Base-by-base conservation (phyloP, 2,888 invertebrate genomes). In the Drosophila diplacantha region DNA sequence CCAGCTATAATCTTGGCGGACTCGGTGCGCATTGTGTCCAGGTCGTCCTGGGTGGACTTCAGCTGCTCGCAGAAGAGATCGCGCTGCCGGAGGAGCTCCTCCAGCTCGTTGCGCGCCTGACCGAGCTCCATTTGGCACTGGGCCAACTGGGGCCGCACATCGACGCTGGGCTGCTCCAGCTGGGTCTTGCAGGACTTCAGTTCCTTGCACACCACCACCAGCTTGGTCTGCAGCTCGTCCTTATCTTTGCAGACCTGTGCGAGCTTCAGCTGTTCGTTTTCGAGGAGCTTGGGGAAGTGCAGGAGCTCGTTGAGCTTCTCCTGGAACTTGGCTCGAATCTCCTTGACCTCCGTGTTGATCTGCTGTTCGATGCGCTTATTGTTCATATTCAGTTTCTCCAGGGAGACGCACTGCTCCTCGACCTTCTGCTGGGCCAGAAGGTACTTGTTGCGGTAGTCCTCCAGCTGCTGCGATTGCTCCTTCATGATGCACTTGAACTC, bases 371-470 rank as follows among this genome's bases (percentile, higher is more conserved):
- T 87, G 20, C 85, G 84, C 59, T 86, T 85, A 56, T 88, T 88
- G 55, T 85, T 87, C 82, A 86, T 81, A 39, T 86, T 86, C 0
- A 87, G 79, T 55, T 87, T 87, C 22, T 87, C 85, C 2, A 88
- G 69, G 6, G 85, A 76, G 20, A 83, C 85, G 26, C 83, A 80
- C 70, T 88, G 87, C 44, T 88, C 86, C 65, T 88, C 88, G 8
- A 88, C 87, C 65, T 86, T 86, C 62, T 88, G 88, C 67, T 88
- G 87, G 0, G 88, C 87, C 14, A 76, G 65, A 32, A 88, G 65
- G 58, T 88, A 88, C 57, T 88, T 88, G 54, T 83, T 84, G 38
- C 87, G 86, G 70, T 88, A 88, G 14, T 87, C 87, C n/a, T 88
- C 87, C 32, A 88, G 67, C 54, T 88, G 87, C 20, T 83, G 78